Base-by-base conservation (phyloP, 2,113 vertebrate species). In the Colossoma macropomum region DNA sequence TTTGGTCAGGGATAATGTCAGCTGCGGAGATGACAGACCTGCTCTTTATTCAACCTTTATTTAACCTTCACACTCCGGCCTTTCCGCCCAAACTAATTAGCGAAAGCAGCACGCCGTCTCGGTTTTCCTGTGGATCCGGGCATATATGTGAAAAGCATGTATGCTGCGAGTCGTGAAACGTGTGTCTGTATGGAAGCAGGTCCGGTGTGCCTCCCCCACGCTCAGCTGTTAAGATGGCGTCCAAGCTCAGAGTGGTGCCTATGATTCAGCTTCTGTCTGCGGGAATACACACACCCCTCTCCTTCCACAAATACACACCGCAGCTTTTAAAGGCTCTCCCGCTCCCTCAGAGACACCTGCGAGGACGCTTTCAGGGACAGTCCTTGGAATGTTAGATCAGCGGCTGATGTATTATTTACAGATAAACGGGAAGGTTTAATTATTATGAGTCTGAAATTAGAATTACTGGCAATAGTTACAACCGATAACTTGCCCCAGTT, bases 171-270 rank as follows among this genome's bases (percentile, higher is more conserved):
- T 21, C 8, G 28, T 81, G 70, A 45, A 32, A 72, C 77, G 41
- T 50, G 45, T 38, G 65, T 82, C 80, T 54, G 28, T 71, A 65
- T 54, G 30, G 28, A 83, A 88, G 75, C 84, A 5, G 16, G 85
- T 79, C 84, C 88, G 85, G 45, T 23, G 78, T 84, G 88, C 84
- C 86, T 90, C 86, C 81, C 90, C 85, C 88, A 88, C 87, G 87
- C 84, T 87, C 89, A 86, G 88, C 89, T 90, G 88, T 89, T 86
- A 88, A 48, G 68, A 70, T 80, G 50, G 60, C 68, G 65, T 60
- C 21, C 54, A 45, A 11, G 12, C 69, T 75, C 74, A 59, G 78
- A 63, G 56, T 38, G 70, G 62, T 52, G 77, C 34, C 23, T 48
- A 25, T 87, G 81, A 83, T 16, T 87, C 85, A 86, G 80, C 63